phyloP scores from a whole-genome alignment of 1,140 invertebrate species.

The Hestina assimilis region DNA sequence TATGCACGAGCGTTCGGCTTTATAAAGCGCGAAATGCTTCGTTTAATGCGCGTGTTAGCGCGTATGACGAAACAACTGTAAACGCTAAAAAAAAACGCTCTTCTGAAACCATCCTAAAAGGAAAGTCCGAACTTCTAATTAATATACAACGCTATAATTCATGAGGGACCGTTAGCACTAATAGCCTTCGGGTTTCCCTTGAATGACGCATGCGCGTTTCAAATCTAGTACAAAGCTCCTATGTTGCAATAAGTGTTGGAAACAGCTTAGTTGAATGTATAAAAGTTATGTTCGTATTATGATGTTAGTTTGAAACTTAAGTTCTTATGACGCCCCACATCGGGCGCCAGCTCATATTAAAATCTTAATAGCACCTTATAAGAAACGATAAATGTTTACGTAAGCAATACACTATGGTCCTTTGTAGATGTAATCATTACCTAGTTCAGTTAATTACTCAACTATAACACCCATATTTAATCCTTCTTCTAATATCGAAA shows the following conservation, averaged over 20 bases:
- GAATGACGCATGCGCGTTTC: slow-evolving; percentile 42
- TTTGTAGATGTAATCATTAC: too few species aligned
- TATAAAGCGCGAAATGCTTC: too few species aligned
- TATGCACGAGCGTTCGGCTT: too few species aligned
- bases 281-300: background rate
- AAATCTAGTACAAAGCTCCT: slow-evolving; percentile 12
- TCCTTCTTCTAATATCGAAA: too few species aligned
- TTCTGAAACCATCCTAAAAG: slow-evolving; percentile 17
- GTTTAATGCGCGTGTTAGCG: too few species aligned
- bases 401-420: too few species aligned
- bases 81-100: too few species aligned
- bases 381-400: background rate
- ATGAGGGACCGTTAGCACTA: slow-evolving; percentile 45
- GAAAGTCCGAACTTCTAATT: slow-evolving; percentile 40
- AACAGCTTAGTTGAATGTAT: background rate
- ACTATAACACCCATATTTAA: too few species aligned
- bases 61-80: too few species aligned
- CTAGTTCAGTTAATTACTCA: too few species aligned
- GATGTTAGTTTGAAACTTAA: background rate
- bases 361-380: background rate
- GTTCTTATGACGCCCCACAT: background rate
- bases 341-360: background rate
- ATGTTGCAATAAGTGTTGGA: slow-evolving; percentile 6
- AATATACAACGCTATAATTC: slow-evolving; percentile 47
- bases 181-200: slow-evolving; percentile 38